These are phyloP conservation scores for Carposina sasakii DNA, from an alignment of 1,140 invertebrate genomes.

Conservation along the genomic window DNA sequence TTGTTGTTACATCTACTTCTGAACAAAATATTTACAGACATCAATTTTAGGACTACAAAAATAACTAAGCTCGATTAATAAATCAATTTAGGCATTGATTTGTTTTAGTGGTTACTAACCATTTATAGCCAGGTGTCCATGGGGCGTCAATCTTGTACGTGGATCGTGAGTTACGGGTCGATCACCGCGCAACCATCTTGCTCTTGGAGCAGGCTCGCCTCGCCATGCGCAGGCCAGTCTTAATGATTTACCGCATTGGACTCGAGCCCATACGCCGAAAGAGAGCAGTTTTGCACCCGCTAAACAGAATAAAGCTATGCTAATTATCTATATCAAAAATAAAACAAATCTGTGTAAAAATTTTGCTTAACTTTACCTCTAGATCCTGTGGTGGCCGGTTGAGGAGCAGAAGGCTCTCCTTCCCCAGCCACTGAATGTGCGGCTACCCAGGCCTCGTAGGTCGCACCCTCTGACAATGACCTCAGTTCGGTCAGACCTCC, in stretches of 20 bases:
- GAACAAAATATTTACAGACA: neutral
- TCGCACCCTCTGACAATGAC: constrained; percentile 68
- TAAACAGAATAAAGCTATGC: constrained; percentile 36
- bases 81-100: neutral
- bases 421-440: constrained; percentile 88
- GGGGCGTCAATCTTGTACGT: constrained; percentile 77
- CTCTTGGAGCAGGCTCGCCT: constrained; percentile 79
- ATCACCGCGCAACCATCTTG: constrained; percentile 79
- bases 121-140: constrained; percentile 80
- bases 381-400: constrained; percentile 55
- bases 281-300: constrained; percentile 81
- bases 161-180: constrained; percentile 79
- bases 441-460: constrained; percentile 90
- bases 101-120: constrained; percentile 51
- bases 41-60: neutral
- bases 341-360: no score
- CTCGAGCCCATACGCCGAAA: constrained; percentile 80
- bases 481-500: constrained; percentile 57
- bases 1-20: constrained; percentile 74
- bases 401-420: constrained; percentile 72
- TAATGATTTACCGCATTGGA: constrained; percentile 77
- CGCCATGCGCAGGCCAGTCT: constrained; percentile 79
- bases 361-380: constrained; percentile 34
- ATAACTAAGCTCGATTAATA: neutral
- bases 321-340: neutral